Percentiles rank a stretch among this genome's conserved stretches.
Evolutionary conservation across 2,797 vertebrate genomes (phyloP).

Genomic region (Nasua narica): DNA sequence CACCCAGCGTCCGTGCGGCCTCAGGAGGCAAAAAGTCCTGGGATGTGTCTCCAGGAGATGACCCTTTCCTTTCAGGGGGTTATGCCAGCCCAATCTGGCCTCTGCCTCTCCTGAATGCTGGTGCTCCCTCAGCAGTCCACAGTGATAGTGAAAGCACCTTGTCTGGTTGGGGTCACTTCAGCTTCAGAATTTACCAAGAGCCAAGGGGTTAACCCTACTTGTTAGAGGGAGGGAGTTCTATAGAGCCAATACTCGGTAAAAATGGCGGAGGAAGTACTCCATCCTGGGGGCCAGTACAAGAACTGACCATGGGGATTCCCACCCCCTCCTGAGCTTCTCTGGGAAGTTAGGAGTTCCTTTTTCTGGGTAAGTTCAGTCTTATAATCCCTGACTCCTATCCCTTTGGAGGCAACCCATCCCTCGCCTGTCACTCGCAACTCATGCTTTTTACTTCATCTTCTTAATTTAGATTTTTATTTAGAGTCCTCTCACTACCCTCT

Average conservation of each 20-base stretch:
- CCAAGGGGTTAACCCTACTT: slow-evolving; percentile 27
- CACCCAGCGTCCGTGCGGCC: background rate
- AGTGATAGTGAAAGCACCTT: background rate
- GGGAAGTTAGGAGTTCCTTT: slow-evolving; percentile 49
- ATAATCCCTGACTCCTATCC: slow-evolving; percentile 47
- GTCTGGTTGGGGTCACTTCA: slow-evolving; percentile 30
- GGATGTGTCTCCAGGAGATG: background rate
- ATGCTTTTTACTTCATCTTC: slow-evolving; percentile 68
- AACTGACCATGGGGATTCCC: slow-evolving; percentile 57
- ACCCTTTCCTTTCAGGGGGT: background rate
- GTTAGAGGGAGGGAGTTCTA: slow-evolving; percentile 45
- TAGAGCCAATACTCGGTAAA: slow-evolving; percentile 24
- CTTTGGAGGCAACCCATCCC: slow-evolving; percentile 54
- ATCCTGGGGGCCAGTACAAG: slow-evolving; percentile 46
- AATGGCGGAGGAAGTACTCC: slow-evolving; percentile 47
- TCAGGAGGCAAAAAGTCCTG: background rate
- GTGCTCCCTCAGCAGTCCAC: background rate
- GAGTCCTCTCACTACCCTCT: slow-evolving; percentile 66
- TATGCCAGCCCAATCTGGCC: background rate
- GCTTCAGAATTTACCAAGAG: slow-evolving; percentile 3
- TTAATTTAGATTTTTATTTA: slow-evolving; percentile 71
- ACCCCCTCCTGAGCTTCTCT: slow-evolving; percentile 34
- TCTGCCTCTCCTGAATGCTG: background rate
- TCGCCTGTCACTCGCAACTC: slow-evolving; percentile 64
- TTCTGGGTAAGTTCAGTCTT: slow-evolving; percentile 70